Percentiles rank a stretch among this genome's conserved stretches.
These are phyloP conservation scores for Stenchaetothrips biformis DNA, from an alignment of 2,888 invertebrate species.

Conservation along the genomic window DNA sequence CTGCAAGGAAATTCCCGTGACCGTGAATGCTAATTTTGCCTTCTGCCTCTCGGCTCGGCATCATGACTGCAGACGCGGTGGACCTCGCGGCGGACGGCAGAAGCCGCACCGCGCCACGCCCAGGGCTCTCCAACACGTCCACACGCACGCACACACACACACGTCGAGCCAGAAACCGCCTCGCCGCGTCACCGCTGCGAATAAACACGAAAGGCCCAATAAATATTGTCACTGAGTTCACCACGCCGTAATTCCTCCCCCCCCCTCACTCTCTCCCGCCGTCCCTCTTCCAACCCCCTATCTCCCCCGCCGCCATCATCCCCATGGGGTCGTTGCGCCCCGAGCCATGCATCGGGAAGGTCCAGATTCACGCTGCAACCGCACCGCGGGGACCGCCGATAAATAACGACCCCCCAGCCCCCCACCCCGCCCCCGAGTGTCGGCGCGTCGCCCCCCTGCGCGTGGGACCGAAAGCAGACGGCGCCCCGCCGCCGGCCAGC, in stretches of 20 bases:
- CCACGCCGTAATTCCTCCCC: neutral
- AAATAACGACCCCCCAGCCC: no score
- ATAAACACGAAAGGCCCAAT: neutral
- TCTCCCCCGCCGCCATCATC: neutral
- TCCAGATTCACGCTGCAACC: neutral
- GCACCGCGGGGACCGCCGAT: no score
- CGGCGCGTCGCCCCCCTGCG: no score
- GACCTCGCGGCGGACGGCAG: neutral
- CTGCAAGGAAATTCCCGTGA: slow-evolving; percentile 16
- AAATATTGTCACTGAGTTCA: neutral
- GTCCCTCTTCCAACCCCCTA: neutral
- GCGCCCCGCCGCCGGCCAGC: no score
- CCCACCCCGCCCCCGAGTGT: no score
- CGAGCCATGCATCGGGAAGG: neutral
- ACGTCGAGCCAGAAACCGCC: neutral
- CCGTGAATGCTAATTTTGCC: slow-evolving; percentile 14
- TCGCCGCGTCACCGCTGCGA: neutral
- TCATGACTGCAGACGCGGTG: neutral
- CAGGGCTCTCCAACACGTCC: neutral
- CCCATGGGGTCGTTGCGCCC: neutral
- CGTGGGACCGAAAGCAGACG: no score
- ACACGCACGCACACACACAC: neutral
- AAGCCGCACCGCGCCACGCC: neutral
- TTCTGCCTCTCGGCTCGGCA: neutral
- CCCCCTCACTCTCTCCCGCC: no score